phyloP scores from a whole-genome alignment of 2,888 invertebrate species.

The Linyphia triangularis region DNA sequence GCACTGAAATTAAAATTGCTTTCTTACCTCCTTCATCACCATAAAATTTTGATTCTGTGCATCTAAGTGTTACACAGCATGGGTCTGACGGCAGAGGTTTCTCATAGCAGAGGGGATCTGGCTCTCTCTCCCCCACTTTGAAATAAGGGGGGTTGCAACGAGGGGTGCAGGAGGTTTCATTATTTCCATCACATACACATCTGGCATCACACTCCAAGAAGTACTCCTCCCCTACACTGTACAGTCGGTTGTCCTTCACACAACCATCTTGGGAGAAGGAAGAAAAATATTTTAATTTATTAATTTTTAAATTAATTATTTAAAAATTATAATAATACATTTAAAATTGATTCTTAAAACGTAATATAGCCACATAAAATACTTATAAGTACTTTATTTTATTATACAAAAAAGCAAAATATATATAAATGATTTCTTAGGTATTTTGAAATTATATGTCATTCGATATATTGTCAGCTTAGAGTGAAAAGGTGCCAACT shows the following conservation, averaged over 20 bases:
- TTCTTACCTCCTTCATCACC: slow-evolving; percentile 48
- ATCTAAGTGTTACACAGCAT: slow-evolving; percentile 77
- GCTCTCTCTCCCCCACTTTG: slow-evolving; percentile 84
- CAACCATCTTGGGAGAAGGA: slow-evolving; percentile 78
- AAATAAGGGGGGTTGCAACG: slow-evolving; percentile 87
- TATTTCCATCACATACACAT: slow-evolving; percentile 86
- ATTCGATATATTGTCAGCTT: too few relatives aligned
- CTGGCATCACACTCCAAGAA: slow-evolving; percentile 88
- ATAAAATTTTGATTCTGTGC: slow-evolving; percentile 41
- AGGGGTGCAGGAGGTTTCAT: slow-evolving; percentile 85
- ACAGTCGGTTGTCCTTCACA: slow-evolving; percentile 77
- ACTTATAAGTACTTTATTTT: too few relatives aligned
- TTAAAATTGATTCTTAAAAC: too few relatives aligned
- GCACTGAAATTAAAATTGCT: not conserved
- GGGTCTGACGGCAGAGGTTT: slow-evolving; percentile 83
- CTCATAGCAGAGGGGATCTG: slow-evolving; percentile 87
- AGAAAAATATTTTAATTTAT: too few relatives aligned
- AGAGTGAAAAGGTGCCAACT: too few relatives aligned
- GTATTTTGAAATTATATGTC: too few relatives aligned
- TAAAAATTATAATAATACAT: too few relatives aligned
- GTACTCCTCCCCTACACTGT: slow-evolving; percentile 84
- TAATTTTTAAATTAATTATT: too few relatives aligned
- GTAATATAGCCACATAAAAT: too few relatives aligned
- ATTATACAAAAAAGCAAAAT: too few relatives aligned
- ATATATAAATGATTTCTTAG: too few relatives aligned